Base-by-base conservation (phyloP, 2,797 vertebrate species). In the Anguilla anguilla region DNA sequence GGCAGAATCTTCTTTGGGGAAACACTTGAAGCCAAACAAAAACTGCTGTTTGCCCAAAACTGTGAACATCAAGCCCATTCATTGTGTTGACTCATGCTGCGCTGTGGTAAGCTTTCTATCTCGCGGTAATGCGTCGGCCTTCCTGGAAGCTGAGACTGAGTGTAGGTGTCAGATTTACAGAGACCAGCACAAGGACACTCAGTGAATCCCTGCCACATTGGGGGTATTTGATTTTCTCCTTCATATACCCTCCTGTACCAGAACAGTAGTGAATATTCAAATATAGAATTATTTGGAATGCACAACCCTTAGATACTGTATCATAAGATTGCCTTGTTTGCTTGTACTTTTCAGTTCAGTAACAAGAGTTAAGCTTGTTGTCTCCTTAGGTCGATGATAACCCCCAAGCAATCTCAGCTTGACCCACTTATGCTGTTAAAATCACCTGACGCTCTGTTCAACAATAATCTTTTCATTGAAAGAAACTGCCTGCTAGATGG, bases 371-470 rank as follows among this genome's bases (percentile, higher is more conserved):
- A 86, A 86, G 74, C 85, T 22, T 51, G 31, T 86, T 74, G 43
- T 86, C 85, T 86, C 25, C 43, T 46, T 86, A 85, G 46, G 11
- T 69, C 53, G 43, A 43, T 49, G 46, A 49, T 17, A 46, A 69
- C 19, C 61, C 61, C 49, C 22, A 46, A 86, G 85, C 85, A 86
- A 72, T 86, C 85, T 86, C 67, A 72, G 85, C 64, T 53, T 86
- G 85, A 86, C 85, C 85, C 57, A 86, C 35, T 86, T 86, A 46
- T 31, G 13, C 46, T 49, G 64, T 74, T 53, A 25, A 19, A 86
- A 53, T 74, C 85, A 86, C n/a, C 69, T 74, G 85, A 86, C 85
- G 31, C 43, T 0, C 31, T 19, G 74, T 43, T 79, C 28, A 46
- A 79, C 77, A 81, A 51, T 22, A 81, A 81, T 51, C 19, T 81